Evolutionary conservation across 2,888 invertebrate species (phyloP).

Genomic region (Hypomecis atomaria): DNA sequence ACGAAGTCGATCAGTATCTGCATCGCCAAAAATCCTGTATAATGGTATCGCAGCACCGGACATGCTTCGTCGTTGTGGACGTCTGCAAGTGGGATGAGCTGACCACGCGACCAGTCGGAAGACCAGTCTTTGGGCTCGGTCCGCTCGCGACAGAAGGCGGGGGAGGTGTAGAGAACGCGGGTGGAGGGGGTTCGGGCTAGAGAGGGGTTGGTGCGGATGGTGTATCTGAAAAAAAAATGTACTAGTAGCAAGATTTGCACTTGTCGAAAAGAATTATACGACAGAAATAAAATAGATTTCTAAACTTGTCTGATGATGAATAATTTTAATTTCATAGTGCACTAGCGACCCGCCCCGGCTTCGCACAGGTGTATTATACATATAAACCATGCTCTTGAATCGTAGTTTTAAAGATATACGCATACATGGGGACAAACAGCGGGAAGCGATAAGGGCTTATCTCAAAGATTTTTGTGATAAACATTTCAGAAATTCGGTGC

Average conservation of each 20-base stretch:
- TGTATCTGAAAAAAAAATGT: slow-evolving; percentile 82
- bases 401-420: no score
- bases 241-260: background rate
- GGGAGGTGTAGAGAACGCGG: slow-evolving; percentile 86
- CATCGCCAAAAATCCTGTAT: slow-evolving; percentile 90
- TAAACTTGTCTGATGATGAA: no score
- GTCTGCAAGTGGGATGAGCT: slow-evolving; percentile 78
- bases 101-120: slow-evolving; percentile 83
- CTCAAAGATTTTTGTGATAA: no score
- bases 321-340: no score
- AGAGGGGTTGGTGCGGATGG: slow-evolving; percentile 90
- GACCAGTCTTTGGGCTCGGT: slow-evolving; percentile 83
- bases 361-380: no score
- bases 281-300: no score
- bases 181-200: slow-evolving; percentile 87
- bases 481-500: no score
- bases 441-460: no score
- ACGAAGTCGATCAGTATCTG: slow-evolving; percentile 89
- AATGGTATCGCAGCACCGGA: slow-evolving; percentile 90
- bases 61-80: slow-evolving; percentile 89
- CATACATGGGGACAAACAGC: no score
- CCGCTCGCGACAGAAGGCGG: slow-evolving; percentile 88
- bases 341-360: no score
- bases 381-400: no score
- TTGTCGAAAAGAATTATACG: background rate